Evolutionary conservation across 1,140 invertebrate genomes (phyloP), one percentile per base, ranked within the genome.

Genomic region (Hydropsyche tenuis): DNA sequence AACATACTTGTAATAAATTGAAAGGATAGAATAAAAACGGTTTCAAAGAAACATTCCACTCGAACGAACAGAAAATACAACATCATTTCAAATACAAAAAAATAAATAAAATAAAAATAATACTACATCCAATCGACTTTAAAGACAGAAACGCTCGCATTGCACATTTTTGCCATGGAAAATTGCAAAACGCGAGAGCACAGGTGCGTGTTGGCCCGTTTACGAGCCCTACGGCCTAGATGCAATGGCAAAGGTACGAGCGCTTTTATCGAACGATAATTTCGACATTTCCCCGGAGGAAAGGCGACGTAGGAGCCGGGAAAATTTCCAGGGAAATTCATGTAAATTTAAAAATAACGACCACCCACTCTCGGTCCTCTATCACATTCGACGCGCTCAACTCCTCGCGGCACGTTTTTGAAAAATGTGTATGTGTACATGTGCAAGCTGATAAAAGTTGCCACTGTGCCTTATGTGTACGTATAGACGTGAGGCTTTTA

Each of bases 361-460:
- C 48, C 14, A 9, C 48, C 14, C 14, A 16, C 45, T 2, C 16
- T 46, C 45, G 45, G 12, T 25, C 56, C 4, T 60, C 23, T 53
- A 53, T 53, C 48, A 53, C 20, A 22, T 27, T 27, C 22, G 56
- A 23, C 20, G 23, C 23, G 18, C 56, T 25, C 56, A 20, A 25
- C 18, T 60, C 30, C 20, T 45, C 65, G 6, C 43, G 65, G 65
- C 65, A 68, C 65, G 65, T 68, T 45, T 16, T 68, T 43, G 48
- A 68, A 68, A 68, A 68, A 37, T 37, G 30, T 37, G 9, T 37
- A 9, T 37, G 30, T 37, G 9, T 9, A 37, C 30, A 37, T 48
- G 65, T 68, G 65, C 65, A 68, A 68, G 65, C 65, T 12, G 16
- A 68, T 45, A 68, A 68, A 68, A 68, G 65, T 68, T 68, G 48